These are phyloP conservation scores for Anthophora plumipes DNA, from an alignment of 2,888 invertebrate genomes.

Conservation along the genomic window DNA sequence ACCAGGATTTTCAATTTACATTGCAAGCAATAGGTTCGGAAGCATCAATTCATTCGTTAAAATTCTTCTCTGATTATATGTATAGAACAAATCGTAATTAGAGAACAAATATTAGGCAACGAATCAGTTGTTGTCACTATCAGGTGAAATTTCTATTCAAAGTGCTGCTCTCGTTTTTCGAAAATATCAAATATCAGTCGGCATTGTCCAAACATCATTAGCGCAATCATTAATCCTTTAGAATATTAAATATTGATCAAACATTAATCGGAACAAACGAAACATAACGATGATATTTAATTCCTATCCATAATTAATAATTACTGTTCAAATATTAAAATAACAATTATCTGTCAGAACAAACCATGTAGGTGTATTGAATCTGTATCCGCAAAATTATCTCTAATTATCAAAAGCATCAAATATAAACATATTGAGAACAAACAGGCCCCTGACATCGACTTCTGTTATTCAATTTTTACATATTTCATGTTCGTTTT, in stretches of 20 bases:
- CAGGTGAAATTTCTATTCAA: neutral
- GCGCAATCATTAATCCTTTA: neutral
- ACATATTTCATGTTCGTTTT: no score
- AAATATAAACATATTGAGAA: neutral
- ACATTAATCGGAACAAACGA: neutral
- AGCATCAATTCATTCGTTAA: no score
- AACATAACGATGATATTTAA: neutral
- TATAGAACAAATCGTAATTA: no score
- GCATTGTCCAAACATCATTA: no score
- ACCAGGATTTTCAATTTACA: no score
- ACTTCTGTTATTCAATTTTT: no score
- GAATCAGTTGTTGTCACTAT: neutral
- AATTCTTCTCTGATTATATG: no score
- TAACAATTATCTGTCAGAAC: no score
- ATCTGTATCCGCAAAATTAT: no score
- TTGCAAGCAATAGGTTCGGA: no score
- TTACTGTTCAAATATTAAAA: neutral
- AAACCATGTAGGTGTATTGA: neutral
- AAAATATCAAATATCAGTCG: neutral
- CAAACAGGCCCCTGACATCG: no score
- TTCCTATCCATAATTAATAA: neutral
- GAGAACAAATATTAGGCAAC: no score
- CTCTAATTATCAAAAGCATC: neutral
- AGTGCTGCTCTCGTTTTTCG: neutral
- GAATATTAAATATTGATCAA: neutral